These are phyloP conservation scores for Cervus canadensis DNA, from an alignment of 2,113 vertebrate species.

Conservation along the genomic window DNA sequence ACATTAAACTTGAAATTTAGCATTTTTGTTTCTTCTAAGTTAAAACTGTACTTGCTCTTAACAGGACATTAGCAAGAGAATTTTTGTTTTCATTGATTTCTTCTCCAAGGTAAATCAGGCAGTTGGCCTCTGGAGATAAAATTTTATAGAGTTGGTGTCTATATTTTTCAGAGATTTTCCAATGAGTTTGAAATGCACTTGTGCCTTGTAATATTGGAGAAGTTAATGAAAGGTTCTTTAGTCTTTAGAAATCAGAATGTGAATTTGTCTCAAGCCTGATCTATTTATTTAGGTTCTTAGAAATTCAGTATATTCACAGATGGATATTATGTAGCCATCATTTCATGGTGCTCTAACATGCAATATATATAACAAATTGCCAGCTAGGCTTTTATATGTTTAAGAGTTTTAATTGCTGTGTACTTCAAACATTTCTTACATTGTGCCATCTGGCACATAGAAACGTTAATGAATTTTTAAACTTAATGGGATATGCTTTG, in stretches of 20 bases:
- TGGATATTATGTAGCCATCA: slow-evolving; percentile 49
- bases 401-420: slow-evolving; percentile 75
- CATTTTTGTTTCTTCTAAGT: neutral
- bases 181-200: slow-evolving; percentile 10
- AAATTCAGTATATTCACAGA: slow-evolving; percentile 53
- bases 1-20: neutral
- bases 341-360: slow-evolving; percentile 53
- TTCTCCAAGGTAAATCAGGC: neutral
- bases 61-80: neutral
- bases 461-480: slow-evolving; percentile 75
- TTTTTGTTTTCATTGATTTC: neutral
- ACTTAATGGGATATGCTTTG: slow-evolving; percentile 69
- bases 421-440: slow-evolving; percentile 71
- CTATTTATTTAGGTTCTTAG: slow-evolving; percentile 51
- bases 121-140: neutral
- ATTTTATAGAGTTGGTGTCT: neutral
- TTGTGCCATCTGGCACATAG: slow-evolving; percentile 67
- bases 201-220: neutral
- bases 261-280: slow-evolving; percentile 52
- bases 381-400: slow-evolving; percentile 58
- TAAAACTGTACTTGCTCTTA: neutral
- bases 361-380: slow-evolving; percentile 64
- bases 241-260: slow-evolving; percentile 48
- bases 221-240: neutral
- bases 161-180: neutral